Percentiles rank a stretch among this genome's conserved stretches.
Conservation (phyloP, 2,113 vertebrate genomes). For the Odocoileus virginianus region DNA sequence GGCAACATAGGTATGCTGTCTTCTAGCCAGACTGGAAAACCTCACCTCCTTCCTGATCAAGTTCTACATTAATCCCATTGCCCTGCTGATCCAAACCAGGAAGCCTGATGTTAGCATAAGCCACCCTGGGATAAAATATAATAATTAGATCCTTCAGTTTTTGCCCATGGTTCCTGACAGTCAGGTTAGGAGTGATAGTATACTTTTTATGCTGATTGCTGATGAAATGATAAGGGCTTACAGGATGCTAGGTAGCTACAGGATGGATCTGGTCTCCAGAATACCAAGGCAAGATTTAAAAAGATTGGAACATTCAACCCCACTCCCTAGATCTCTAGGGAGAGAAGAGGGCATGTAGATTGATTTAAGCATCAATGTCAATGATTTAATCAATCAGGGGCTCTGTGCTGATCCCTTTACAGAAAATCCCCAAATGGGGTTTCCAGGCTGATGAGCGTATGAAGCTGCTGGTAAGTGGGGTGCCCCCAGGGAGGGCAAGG, state of each 20-base stretch:
- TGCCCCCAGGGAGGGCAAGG: neutral
- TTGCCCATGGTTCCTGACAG: neutral
- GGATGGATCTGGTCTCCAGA: neutral
- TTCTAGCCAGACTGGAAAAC: neutral
- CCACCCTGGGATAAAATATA: neutral
- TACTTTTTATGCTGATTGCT: neutral
- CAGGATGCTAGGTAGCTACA: neutral
- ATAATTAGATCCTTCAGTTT: neutral
- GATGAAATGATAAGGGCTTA: neutral
- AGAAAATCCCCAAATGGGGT: neutral
- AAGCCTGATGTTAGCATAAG: neutral
- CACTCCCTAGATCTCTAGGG: neutral
- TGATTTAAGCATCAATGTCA: neutral
- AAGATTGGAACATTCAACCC: neutral
- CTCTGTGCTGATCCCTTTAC: neutral
- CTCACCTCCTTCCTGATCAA: too few relatives aligned
- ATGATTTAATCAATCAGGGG: neutral
- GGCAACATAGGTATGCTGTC: neutral
- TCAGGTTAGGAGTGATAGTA: neutral
- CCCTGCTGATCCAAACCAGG: neutral
- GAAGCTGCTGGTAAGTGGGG: neutral
- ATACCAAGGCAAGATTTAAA: neutral
- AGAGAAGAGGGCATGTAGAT: neutral
- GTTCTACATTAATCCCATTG: neutral
- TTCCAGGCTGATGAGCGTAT: neutral